phyloP scores from a whole-genome alignment of 1,140 invertebrate species.

The Drosophila trapezifrons region DNA sequence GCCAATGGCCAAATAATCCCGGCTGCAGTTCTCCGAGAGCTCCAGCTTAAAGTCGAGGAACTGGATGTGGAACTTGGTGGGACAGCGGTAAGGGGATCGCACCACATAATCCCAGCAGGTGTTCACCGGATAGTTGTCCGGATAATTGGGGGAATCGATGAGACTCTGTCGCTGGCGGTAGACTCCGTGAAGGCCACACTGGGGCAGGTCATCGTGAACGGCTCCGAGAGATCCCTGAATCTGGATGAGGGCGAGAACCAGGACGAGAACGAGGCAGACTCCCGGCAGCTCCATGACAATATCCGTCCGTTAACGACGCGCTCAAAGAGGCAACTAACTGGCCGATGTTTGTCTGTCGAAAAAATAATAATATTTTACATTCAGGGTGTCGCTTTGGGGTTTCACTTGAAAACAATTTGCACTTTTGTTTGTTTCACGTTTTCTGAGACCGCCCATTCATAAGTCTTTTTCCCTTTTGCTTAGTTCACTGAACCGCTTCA shows the following conservation, averaged over 20 bases:
- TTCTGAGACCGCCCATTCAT: conserved; percentile 43
- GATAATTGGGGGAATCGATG: conserved; percentile 85
- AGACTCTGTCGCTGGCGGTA: conserved; percentile 78
- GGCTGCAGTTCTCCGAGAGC: conserved; percentile 84
- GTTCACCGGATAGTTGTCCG: conserved; percentile 84
- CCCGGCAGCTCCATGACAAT: conserved; percentile 26
- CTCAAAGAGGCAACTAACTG: conserved; percentile 65
- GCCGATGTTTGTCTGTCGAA: conserved; percentile 29
- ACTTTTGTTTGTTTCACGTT: conserved; percentile 75
- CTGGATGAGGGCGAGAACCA: conserved; percentile 14
- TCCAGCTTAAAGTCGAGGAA: conserved; percentile 86
- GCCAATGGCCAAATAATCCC: conserved; percentile 85
- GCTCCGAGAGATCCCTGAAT: conserved; percentile 15
- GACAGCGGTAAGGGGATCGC: conserved; percentile 84
- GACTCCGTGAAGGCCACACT: conserved; percentile 72
- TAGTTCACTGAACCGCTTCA: conserved; percentile 45
- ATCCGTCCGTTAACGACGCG: conserved; percentile 27
- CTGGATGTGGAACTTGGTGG: conserved; percentile 85
- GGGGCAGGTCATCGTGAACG: conserved; percentile 72
- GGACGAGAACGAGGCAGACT: neutral
- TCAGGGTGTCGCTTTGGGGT: conserved; percentile 42
- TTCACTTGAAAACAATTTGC: conserved; percentile 71
- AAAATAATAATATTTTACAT: conserved; percentile 29
- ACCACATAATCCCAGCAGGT: conserved; percentile 85
- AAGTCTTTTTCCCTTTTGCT: conserved; percentile 14